These are phyloP conservation scores for Cheilosia impressa DNA, from an alignment of 2,888 invertebrate genomes.

Conservation along the genomic window DNA sequence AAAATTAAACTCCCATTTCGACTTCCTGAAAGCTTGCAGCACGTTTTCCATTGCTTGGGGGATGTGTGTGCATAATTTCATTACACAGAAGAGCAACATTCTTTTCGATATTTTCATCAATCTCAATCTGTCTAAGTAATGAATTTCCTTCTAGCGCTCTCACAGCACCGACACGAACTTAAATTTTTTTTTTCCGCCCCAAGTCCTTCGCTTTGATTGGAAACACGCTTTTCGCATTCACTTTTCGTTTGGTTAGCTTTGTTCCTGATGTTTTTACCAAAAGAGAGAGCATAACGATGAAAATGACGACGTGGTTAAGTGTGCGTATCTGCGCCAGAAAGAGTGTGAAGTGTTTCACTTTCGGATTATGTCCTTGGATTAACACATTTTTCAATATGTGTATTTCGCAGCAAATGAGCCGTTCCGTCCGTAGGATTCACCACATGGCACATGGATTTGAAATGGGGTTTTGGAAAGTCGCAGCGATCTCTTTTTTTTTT, in stretches of 20 bases:
- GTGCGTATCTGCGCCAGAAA: constrained; percentile 52
- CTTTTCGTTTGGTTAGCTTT: constrained; percentile 8
- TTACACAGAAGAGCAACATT: constrained; percentile 6
- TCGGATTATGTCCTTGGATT: constrained; percentile 31
- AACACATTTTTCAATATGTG: constrained; percentile 44
- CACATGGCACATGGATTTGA: background rate
- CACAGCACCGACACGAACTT: background rate
- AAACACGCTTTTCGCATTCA: constrained; percentile 29
- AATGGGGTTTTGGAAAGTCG: background rate
- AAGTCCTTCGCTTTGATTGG: constrained; percentile 39
- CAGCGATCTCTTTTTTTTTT: background rate
- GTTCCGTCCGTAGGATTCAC: background rate
- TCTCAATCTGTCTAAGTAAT: constrained; percentile 44
- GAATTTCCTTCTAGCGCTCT: constrained; percentile 19
- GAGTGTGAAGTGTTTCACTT: constrained; percentile 33
- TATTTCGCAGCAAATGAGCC: background rate
- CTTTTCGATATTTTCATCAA: constrained; percentile 45
- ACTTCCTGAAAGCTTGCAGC: background rate
- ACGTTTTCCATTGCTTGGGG: constrained; percentile 1
- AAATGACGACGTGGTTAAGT: constrained; percentile 53
- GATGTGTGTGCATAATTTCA: constrained; percentile 9
- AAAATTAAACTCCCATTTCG: background rate
- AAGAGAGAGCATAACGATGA: constrained; percentile 9
- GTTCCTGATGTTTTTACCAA: constrained; percentile 8
- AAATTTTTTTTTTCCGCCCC: background rate